phyloP scores from a whole-genome alignment of 2,797 vertebrate species.

The Cottoperca gobio region DNA sequence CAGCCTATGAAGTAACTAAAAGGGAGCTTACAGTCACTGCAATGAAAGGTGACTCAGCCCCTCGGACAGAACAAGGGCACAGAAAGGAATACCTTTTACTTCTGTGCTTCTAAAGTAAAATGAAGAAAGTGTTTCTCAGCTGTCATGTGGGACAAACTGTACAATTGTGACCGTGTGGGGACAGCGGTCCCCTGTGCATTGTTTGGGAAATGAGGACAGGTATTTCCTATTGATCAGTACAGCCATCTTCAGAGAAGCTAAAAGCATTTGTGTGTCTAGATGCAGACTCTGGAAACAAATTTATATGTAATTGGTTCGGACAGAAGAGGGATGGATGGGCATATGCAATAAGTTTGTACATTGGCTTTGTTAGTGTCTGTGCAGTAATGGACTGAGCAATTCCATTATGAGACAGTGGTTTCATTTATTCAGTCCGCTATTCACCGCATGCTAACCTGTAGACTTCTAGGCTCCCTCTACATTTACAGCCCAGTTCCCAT shows the following conservation, averaged over 20 bases:
- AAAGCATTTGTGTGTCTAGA: constrained; percentile 79
- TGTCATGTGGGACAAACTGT: constrained; percentile 29
- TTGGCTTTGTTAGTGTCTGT: constrained; percentile 39
- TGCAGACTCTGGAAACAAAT: constrained; percentile 63
- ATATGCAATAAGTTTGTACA: constrained; percentile 66
- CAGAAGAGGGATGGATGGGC: constrained; percentile 75
- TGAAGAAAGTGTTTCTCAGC: constrained; percentile 21
- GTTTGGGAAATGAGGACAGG: constrained; percentile 58
- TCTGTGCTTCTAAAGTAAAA: constrained; percentile 19
- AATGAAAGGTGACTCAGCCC: constrained; percentile 41
- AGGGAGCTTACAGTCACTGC: constrained; percentile 3
- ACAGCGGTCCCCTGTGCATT: constrained; percentile 46
- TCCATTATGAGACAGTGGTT: constrained; percentile 54
- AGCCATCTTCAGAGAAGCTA: constrained; percentile 71
- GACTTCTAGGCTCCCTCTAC: neutral
- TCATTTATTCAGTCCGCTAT: constrained; percentile 38
- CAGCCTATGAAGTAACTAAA: constrained; percentile 19
- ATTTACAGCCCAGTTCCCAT: constrained; percentile 17
- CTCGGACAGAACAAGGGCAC: constrained; percentile 54
- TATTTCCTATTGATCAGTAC: constrained; percentile 81
- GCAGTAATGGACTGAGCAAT: constrained; percentile 65
- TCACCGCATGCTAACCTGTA: constrained; percentile 19
- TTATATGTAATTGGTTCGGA: constrained; percentile 76
- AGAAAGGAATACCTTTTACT: constrained; percentile 37
- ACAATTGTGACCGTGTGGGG: constrained; percentile 27